Evolutionary conservation across 2,113 vertebrate genomes (phyloP), one percentile per base, ranked within the genome.

Genomic region (Gila orcuttii): DNA sequence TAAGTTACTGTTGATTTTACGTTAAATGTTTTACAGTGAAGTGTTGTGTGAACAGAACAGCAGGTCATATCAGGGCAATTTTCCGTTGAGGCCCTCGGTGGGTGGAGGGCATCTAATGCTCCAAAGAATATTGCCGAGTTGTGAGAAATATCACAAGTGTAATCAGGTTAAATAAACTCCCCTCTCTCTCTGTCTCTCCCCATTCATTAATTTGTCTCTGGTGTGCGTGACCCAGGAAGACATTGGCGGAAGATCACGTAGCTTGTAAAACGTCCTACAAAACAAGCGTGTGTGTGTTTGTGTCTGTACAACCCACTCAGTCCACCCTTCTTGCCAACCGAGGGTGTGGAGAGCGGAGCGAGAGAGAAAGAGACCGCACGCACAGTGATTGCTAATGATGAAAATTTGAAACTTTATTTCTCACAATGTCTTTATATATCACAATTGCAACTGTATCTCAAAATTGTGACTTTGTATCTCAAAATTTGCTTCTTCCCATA

Each of bases 121-220:
- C 33, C 1, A 62, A 69, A 23, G 88, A 88, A 90, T 79, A 89
- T 90, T 85, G 81, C 80, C 0, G 87, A 90, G 85, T 82, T 88
- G 86, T 92, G 92, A 89, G 91, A 93, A 92, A 90, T 79, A 83
- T 42, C n/a, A 85, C 52, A 85, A 83, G 85, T 90, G 85, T 86
- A 90, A 79, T 80, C 93, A 94, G 93, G 91, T 93, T 93, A 90
- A 92, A 89, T 91, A 94, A 93, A 93, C 89, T 23, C 4, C 66
- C 13, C 42, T 9, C n/a, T 78, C 33, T 73, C 52, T 71, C n/a
- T 33, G 10, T 82, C 28, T 86, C 83, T 87, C 79, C 42, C 39
- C 36, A 69, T 84, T 79, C 39, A 55, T 87, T 89, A 28, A 25
- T 31, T 79, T 79, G 45, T 62, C 33, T 81, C 57, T 59, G 17